These are phyloP conservation scores for Amblyornis subalaris DNA, from an alignment of 2,113 vertebrate genomes.

Conservation along the genomic window DNA sequence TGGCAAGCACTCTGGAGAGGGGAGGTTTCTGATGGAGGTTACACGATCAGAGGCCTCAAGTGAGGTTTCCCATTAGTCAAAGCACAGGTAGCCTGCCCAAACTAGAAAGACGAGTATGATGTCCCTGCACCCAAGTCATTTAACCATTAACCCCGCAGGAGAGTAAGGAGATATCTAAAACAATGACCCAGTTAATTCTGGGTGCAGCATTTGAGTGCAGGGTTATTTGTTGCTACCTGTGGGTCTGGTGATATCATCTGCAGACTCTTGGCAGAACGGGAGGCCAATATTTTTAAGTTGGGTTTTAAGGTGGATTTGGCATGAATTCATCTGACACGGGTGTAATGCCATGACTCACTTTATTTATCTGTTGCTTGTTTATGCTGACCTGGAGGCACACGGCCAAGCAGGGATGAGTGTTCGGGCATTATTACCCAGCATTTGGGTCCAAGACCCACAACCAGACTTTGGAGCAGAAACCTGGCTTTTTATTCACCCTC, in stretches of 20 bases:
- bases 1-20: neutral
- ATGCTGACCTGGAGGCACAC: neutral
- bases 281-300: neutral
- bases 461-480: neutral
- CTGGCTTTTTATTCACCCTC: neutral
- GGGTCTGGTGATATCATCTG: conserved; percentile 1
- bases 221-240: conserved; percentile 44
- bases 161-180: conserved; percentile 30
- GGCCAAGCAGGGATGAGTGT: neutral
- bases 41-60: neutral
- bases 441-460: neutral
- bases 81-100: neutral
- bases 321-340: neutral
- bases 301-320: conserved; percentile 11
- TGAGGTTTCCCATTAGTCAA: conserved; percentile 36
- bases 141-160: conserved; percentile 55
- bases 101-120: conserved; percentile 50
- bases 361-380: neutral
- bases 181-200: conserved; percentile 49
- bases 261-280: neutral
- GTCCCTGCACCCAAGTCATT: conserved; percentile 21
- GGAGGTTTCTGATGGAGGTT: neutral
- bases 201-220: neutral
- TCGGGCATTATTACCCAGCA: neutral
- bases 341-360: neutral